A percentile compares a stretch with the other conserved stretches of the same genome.
These are phyloP conservation scores for Porphyrio hochstetteri DNA, from an alignment of 2,113 vertebrate species.

Conservation along the genomic window DNA sequence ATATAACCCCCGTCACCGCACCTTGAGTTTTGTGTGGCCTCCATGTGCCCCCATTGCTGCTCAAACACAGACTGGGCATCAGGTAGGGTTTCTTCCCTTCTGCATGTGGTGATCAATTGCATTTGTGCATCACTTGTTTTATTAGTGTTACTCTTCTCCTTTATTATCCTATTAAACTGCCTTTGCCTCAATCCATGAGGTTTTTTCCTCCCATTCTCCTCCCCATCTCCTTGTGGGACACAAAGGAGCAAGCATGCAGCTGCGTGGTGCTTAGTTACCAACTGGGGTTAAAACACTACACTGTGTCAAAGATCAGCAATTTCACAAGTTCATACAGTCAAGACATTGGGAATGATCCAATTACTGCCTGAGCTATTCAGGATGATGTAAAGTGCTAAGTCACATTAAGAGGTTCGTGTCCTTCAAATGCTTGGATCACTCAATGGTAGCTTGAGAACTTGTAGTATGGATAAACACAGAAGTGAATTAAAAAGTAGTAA, in stretches of 20 bases:
- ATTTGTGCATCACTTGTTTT: no score
- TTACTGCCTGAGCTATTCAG: background rate
- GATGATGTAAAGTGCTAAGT: background rate
- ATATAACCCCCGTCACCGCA: background rate
- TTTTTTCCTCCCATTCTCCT: no score
- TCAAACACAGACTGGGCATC: no score
- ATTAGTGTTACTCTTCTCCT: no score
- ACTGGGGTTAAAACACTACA: background rate
- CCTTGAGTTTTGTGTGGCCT: background rate
- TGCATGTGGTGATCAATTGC: no score
- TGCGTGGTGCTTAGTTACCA: no score
- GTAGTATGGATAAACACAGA: background rate
- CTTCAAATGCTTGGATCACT: background rate
- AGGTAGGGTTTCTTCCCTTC: no score
- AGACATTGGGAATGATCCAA: background rate
- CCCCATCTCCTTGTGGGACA: no score
- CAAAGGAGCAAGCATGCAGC: no score
- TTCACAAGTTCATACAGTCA: background rate
- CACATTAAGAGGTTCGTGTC: rapidly evolving
- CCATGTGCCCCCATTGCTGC: no score
- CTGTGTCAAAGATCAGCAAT: background rate
- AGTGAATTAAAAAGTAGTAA: background rate
- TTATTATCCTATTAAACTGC: no score
- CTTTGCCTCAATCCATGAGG: no score
- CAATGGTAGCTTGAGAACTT: background rate